Evolutionary conservation across 2,113 vertebrate species (phyloP).

Genomic region (Catagonus wagneri): DNA sequence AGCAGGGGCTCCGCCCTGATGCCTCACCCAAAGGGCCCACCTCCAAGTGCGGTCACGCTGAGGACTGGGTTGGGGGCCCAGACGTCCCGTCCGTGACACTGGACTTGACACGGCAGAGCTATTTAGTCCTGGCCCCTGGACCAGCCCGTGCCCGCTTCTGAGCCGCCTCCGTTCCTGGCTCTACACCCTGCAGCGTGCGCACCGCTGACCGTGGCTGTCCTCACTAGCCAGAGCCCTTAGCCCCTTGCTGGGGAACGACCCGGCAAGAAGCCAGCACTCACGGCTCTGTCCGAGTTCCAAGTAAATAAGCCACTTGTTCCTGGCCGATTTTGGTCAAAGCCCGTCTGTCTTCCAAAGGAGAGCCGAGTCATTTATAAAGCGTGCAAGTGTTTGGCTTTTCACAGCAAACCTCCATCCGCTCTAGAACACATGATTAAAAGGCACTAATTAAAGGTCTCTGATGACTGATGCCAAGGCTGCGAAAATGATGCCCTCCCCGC

Average conservation of each 20-base stretch:
- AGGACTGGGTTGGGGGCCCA: neutral
- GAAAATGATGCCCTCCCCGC: neutral
- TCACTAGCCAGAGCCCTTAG: neutral
- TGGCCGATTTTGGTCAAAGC: constrained; percentile 53
- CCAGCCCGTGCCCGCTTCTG: neutral
- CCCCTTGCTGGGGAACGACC: neutral
- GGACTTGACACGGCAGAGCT: neutral
- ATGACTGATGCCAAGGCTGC: neutral
- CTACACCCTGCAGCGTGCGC: rapidly evolving
- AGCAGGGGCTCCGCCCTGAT: neutral
- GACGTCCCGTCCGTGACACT: neutral
- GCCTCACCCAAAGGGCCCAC: neutral
- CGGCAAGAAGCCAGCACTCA: neutral
- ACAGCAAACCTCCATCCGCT: constrained; percentile 62
- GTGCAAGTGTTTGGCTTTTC: constrained; percentile 61
- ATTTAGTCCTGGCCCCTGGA: too few relatives aligned
- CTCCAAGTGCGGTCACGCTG: neutral
- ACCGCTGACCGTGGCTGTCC: neutral
- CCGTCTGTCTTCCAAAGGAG: constrained; percentile 57
- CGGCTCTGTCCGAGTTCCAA: neutral
- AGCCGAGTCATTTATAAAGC: constrained; percentile 66
- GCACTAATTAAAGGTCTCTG: constrained; percentile 68
- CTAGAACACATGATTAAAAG: constrained; percentile 69
- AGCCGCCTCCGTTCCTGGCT: rapidly evolving
- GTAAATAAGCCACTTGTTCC: constrained; percentile 56